These are phyloP conservation scores for Chrysolina haemoptera DNA, from an alignment of 2,888 invertebrate species.

Conservation along the genomic window DNA sequence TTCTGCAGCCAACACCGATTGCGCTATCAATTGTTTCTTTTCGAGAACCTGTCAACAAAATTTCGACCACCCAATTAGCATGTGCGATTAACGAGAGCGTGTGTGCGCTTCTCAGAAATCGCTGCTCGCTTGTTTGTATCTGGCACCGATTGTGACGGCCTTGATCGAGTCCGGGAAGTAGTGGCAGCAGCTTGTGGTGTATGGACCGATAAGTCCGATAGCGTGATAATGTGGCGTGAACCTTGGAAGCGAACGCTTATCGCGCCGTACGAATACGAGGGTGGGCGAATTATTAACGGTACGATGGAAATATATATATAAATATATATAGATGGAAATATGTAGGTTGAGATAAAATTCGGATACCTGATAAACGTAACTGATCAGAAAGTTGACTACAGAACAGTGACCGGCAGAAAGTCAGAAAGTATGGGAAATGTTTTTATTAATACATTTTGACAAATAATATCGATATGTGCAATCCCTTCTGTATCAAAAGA, in stretches of 20 bases:
- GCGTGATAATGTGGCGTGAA: conserved; percentile 20
- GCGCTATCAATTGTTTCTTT: too few species aligned
- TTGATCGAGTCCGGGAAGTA: conserved; percentile 40
- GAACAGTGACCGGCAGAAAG: too few species aligned
- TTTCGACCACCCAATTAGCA: conserved; percentile 15
- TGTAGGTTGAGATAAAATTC: too few species aligned
- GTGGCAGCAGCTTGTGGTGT: conserved; percentile 11
- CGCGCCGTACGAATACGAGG: conserved; percentile 11
- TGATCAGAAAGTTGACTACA: too few species aligned
- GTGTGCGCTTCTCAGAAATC: conserved; percentile 1
- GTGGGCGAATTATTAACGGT: not conserved
- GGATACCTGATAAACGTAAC: not conserved
- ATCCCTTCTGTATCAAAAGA: too few species aligned
- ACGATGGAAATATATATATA: too few species aligned
- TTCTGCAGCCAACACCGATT: too few species aligned
- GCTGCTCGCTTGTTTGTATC: conserved; percentile 19
- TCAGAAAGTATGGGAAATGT: too few species aligned
- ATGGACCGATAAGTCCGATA: conserved; percentile 21
- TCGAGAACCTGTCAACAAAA: not conserved
- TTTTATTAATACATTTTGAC: too few species aligned
- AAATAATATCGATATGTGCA: too few species aligned
- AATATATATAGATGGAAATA: too few species aligned
- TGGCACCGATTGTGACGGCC: conserved; percentile 37
- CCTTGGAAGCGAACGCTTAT: conserved; percentile 37
- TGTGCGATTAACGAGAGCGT: conserved; percentile 13